A percentile compares a stretch with the other conserved stretches of the same genome.
Conservation (phyloP, 2,797 vertebrate genomes). For the Chanos chanos region DNA sequence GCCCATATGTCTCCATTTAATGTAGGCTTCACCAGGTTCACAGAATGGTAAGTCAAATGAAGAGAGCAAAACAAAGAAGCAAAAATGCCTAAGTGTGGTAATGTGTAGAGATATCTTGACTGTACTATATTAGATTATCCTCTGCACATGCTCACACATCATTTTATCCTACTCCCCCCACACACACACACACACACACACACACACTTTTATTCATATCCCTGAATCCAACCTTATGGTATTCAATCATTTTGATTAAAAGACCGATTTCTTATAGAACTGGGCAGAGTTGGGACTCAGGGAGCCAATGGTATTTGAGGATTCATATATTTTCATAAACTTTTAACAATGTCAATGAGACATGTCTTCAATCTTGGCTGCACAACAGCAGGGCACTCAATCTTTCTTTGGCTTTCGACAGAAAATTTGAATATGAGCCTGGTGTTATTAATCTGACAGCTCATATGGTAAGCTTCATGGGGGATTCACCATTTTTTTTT, state of each 20-base stretch:
- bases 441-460: constrained; percentile 96
- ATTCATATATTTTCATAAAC: constrained; percentile 93
- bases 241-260: constrained; percentile 99
- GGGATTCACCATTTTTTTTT: constrained; percentile 75
- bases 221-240: constrained; percentile 88
- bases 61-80: constrained; percentile 12
- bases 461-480: constrained; percentile 75
- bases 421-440: constrained; percentile 96
- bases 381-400: constrained; percentile 94
- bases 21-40: constrained; percentile 51
- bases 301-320: constrained; percentile 90
- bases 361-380: constrained; percentile 88
- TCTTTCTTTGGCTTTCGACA: constrained; percentile 99
- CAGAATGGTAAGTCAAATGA: background rate
- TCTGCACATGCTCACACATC: constrained; percentile 42
- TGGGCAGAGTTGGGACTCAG: constrained; percentile 88
- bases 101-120: constrained; percentile 3
- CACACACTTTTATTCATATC: constrained; percentile 72
- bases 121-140: constrained; percentile 21
- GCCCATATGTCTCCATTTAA: constrained; percentile 89
- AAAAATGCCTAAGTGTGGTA: constrained; percentile 10
- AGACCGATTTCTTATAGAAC: constrained; percentile 97
- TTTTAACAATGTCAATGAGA: constrained; percentile 89
- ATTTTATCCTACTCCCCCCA: constrained; percentile 47
- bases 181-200: constrained; percentile 70